Evolutionary conservation across 2,888 invertebrate species (phyloP), one percentile per base, ranked within the genome.

Genomic region (Leptogaster cylindrica): DNA sequence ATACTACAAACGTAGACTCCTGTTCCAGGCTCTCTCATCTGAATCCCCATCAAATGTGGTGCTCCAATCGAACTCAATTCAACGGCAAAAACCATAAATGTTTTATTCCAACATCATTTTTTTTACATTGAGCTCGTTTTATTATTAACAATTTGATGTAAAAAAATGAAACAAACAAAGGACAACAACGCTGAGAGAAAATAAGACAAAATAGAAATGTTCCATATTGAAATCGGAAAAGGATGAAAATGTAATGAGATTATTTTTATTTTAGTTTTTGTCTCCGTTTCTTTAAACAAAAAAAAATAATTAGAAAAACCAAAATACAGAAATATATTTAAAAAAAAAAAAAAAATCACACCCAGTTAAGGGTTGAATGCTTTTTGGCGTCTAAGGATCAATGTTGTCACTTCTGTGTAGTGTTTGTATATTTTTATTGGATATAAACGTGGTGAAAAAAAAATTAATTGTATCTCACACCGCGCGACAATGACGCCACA

Each of bases 351-450:
- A 14, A 12, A 36, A 36, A n/a, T n/a, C n/a, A n/a, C n/a, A n/a
- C n/a, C n/a, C n/a, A n/a, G n/a, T n/a, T n/a, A n/a, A n/a, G n/a
- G n/a, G 14, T 10, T 36, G 10, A 36, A 36, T 7, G 52, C 31
- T 52, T 52, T 52, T 14, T n/a, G 10, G 52, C 52, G 52, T 52
- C 16, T 52, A 23, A 31, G 52, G 52, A 33, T 52, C 33, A 33
- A 33, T 52, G 52, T 52, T 20, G 52, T 52, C 52, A n/a, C n/a
- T n/a, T 52, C 31, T 52, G 52, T 52, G 52, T 52, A 52, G 52
- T 52, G 52, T 52, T 52, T 52, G 52, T 52, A 52, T 52, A 20
- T 52, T 31, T 52, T 31, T 52, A 52, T 31, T 52, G 52, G 27
- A 52, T 52, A 33, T 51, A 46, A 46, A 7, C 20, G 20, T 25